Evolutionary conservation across 2,888 invertebrate species (phyloP).

Genomic region (Megastigmus dorsalis): DNA sequence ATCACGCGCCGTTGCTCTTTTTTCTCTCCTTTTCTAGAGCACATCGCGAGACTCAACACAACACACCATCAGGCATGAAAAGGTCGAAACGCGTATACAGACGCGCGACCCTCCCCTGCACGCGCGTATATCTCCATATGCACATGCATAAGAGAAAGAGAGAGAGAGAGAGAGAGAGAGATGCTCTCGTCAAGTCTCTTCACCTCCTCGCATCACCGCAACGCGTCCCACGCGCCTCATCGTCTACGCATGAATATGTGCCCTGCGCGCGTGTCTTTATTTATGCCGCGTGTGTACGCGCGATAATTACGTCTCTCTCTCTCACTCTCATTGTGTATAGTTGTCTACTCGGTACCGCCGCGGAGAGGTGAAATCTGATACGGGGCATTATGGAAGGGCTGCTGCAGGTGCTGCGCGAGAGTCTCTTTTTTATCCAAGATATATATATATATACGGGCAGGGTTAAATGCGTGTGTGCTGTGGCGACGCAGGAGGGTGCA

Average conservation of each 20-base stretch:
- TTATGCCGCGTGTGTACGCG: not conserved
- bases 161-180: too few relatives aligned
- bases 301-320: slow-evolving; percentile 44
- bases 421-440: slow-evolving; percentile 1
- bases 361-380: slow-evolving; percentile 33
- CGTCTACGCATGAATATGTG: not conserved
- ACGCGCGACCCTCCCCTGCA: not conserved
- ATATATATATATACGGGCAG: too few relatives aligned
- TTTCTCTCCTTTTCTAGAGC: too few relatives aligned
- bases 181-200: too few relatives aligned
- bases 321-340: not conserved
- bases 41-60: too few relatives aligned
- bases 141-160: not conserved
- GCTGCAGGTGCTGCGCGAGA: not conserved
- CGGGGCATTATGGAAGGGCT: not conserved
- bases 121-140: not conserved
- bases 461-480: slow-evolving; percentile 61
- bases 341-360: too few relatives aligned
- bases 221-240: not conserved
- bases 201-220: too few relatives aligned
- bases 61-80: too few relatives aligned
- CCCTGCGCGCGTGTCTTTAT: not conserved
- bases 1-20: too few relatives aligned
- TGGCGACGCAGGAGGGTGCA: slow-evolving; percentile 65
- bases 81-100: too few relatives aligned